A percentile compares a stretch with the other conserved stretches of the same genome.
These are phyloP conservation scores for Dermatemys mawii DNA, from an alignment of 2,113 vertebrate genomes.

Conservation along the genomic window DNA sequence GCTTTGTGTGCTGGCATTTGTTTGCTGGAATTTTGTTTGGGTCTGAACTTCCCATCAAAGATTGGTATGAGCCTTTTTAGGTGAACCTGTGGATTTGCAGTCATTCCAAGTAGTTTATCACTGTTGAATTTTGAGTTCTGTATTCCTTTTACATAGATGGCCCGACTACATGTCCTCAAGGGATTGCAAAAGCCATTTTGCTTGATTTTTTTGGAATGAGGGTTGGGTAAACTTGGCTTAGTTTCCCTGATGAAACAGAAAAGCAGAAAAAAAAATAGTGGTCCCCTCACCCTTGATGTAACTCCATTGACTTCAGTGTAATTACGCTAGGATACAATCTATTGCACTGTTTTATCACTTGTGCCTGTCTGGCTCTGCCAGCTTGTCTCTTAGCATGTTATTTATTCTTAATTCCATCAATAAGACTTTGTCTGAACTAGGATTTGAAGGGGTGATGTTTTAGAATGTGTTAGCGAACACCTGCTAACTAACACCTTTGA, in stretches of 20 bases:
- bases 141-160: neutral
- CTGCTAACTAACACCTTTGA: neutral
- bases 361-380: neutral
- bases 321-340: neutral
- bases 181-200: neutral
- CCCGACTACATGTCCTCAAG: neutral
- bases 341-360: neutral
- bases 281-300: neutral
- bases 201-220: neutral
- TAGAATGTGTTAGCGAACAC: neutral
- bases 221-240: neutral
- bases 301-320: accelerated
- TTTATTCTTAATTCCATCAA: neutral
- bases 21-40: conserved; percentile 35
- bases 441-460: neutral
- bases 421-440: neutral
- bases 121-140: neutral
- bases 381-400: neutral
- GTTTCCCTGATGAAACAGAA: neutral
- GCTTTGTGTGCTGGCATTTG: neutral
- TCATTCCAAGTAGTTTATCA: neutral
- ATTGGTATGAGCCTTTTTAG: neutral
- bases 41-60: conserved; percentile 10
- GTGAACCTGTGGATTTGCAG: neutral
- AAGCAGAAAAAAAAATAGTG: neutral